phyloP scores from a whole-genome alignment of 2,888 invertebrate species.

The Thera britannica region DNA sequence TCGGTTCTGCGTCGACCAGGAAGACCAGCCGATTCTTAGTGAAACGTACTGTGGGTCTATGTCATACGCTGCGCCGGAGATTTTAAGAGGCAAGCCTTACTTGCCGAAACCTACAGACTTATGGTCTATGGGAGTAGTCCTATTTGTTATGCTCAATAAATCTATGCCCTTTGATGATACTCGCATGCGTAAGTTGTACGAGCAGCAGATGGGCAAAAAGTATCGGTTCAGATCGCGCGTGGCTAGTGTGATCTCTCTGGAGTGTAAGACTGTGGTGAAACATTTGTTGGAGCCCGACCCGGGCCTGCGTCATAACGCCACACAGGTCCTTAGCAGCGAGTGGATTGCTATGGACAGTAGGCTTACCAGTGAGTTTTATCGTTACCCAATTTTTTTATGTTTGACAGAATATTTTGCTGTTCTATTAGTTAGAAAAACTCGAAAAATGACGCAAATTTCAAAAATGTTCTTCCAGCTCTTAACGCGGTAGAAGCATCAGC shows the following conservation, averaged over 20 bases:
- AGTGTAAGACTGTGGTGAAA: constrained; percentile 86
- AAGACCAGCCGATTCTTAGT: constrained; percentile 82
- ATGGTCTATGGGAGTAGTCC: constrained; percentile 92
- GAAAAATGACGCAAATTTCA: not conserved
- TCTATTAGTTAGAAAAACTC: too few relatives aligned
- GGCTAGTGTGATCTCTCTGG: constrained; percentile 80
- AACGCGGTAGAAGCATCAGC: constrained; percentile 86
- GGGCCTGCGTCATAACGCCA: constrained; percentile 82
- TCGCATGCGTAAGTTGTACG: constrained; percentile 89
- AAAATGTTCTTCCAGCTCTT: constrained; percentile 60
- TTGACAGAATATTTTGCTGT: too few relatives aligned
- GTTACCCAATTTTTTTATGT: not conserved
- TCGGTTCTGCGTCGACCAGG: constrained; percentile 70
- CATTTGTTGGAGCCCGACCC: constrained; percentile 89
- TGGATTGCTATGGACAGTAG: constrained; percentile 90
- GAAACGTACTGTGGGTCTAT: constrained; percentile 94
- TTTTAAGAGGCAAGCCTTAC: constrained; percentile 90
- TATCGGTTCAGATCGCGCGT: constrained; percentile 88
- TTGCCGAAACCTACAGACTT: constrained; percentile 89
- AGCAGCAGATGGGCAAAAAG: constrained; percentile 85
- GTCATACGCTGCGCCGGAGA: constrained; percentile 95
- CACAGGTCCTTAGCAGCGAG: constrained; percentile 84
- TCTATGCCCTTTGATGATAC: constrained; percentile 93
- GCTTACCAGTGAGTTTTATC: constrained; percentile 72
- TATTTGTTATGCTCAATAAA: constrained; percentile 93